phyloP scores from a whole-genome alignment of 2,888 invertebrate genomes.

The Galerucella calmariensis region DNA sequence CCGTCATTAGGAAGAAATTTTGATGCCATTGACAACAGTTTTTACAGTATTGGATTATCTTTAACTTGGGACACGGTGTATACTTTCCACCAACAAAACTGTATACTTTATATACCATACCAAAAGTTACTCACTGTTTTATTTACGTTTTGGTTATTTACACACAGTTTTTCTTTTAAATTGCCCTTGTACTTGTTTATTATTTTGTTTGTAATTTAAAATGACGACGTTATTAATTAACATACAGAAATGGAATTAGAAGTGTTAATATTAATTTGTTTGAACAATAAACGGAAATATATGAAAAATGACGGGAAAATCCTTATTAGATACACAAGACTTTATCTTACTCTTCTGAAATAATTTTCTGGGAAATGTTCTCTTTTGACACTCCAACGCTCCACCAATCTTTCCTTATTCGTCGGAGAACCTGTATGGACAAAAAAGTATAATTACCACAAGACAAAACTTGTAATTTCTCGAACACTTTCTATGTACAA shows the following conservation, averaged over 20 bases:
- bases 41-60: no score
- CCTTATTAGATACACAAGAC: neutral
- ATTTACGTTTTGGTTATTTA: neutral
- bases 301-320: no score
- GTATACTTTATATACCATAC: neutral
- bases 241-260: neutral
- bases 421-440: slow-evolving; percentile 78
- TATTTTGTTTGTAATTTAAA: neutral
- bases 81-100: neutral
- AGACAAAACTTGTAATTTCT: slow-evolving; percentile 11
- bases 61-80: neutral
- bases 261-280: neutral
- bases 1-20: no score
- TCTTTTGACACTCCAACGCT: slow-evolving; percentile 78
- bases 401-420: slow-evolving; percentile 84
- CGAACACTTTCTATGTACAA: neutral
- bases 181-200: neutral
- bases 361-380: slow-evolving; percentile 81
- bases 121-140: neutral
- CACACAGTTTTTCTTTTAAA: neutral
- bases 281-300: neutral
- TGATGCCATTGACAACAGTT: no score
- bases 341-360: slow-evolving; percentile 78
- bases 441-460: slow-evolving; percentile 37
- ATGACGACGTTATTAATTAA: neutral